Evolutionary conservation across 2,888 invertebrate species (phyloP), one percentile per base, ranked within the genome.

Genomic region (Drosophila meridiana): DNA sequence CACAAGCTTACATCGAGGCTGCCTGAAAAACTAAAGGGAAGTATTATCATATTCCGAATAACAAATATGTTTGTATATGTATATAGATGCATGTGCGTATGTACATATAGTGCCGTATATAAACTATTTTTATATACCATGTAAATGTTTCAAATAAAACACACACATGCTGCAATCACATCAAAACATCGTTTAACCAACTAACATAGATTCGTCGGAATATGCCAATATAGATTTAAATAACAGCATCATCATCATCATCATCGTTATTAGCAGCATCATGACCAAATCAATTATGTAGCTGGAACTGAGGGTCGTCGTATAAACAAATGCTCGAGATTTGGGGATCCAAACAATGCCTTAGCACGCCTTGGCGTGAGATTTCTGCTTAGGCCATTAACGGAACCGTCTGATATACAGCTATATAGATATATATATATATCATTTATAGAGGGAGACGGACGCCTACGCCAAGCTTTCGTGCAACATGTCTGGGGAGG

Each of bases 381-480:
- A 78, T 76, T 68, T 71, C 76, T 63, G 65, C 71, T 62, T 53
- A 60, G 68, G 61, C 66, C 67, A 67, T 79, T 74, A 79, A 78
- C 62, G 48, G 36, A 56, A 62, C 78, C 36, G 30, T 62, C 76
- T 42, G 32, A 75, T 53, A 69, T 57, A 43, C 36, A 43, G 50
- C 34, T 43, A 50, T 34, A 52, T n/a, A 20, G 11, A 67, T 42
- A 60, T 20, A 64, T 34, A 40, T 38, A 14, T 40, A 56, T 30
- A 60, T 59, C 26, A 43, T 36, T 50, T 42, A 52, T 26, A 45
- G 11, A 26, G 52, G 32, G 45, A 64, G 56, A 63, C 32, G n/a
- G 43, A 60, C 67, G 81, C 83, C 89, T 70, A 83, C 89, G 66
- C 69, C 38, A 60, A 86, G 78, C 89, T 88, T 80, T 86, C 89